Conservation (phyloP, 2,797 vertebrate genomes). For the Danio kyathit region DNA sequence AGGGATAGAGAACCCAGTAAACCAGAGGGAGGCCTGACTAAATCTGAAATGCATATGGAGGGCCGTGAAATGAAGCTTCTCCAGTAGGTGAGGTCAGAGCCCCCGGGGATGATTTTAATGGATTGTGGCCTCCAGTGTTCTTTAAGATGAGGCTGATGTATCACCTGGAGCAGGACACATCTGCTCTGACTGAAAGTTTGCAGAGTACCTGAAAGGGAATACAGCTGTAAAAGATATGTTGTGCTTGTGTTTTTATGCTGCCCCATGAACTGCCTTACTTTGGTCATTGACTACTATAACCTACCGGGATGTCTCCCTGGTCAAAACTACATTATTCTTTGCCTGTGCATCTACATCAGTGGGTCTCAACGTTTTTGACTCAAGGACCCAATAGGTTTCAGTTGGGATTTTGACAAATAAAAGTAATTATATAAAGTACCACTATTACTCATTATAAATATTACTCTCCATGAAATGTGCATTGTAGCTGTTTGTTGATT, state of each 20-base stretch:
- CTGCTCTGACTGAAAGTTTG: slow-evolving; percentile 42
- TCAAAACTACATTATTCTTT: slow-evolving; percentile 4
- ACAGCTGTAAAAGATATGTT: slow-evolving; percentile 34
- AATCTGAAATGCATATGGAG: slow-evolving; percentile 61
- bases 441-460: too few relatives aligned
- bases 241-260: slow-evolving; percentile 33
- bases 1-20: slow-evolving; percentile 69
- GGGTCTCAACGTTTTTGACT: not conserved
- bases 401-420: too few relatives aligned
- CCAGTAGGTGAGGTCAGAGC: slow-evolving; percentile 57
- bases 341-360: not conserved
- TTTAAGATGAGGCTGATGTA: slow-evolving; percentile 55
- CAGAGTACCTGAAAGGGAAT: slow-evolving; percentile 28
- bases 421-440: too few relatives aligned
- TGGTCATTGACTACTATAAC: slow-evolving; percentile 16
- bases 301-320: not conserved
- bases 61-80: slow-evolving; percentile 52
- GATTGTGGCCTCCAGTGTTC: slow-evolving; percentile 46
- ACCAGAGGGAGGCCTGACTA: slow-evolving; percentile 69
- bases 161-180: slow-evolving; percentile 44
- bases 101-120: slow-evolving; percentile 54
- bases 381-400: not conserved
- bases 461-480: too few relatives aligned
- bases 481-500: too few relatives aligned
- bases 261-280: slow-evolving; percentile 9